Percentiles rank a stretch among this genome's conserved stretches.
These are phyloP conservation scores for Cartodere bifasciata DNA, from an alignment of 2,888 invertebrate genomes.

Conservation along the genomic window DNA sequence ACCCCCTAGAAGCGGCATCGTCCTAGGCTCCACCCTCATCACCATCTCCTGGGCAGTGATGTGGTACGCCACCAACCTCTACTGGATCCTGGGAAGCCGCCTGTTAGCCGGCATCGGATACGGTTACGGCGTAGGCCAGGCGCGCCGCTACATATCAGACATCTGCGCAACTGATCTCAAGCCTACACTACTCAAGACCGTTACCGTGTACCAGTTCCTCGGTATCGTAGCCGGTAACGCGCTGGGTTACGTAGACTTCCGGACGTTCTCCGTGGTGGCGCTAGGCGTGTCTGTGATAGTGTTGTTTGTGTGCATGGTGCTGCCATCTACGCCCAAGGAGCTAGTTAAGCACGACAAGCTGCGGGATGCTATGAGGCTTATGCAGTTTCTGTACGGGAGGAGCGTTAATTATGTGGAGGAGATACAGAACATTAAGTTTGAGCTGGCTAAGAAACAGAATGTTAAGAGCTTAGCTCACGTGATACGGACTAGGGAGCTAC, in stretches of 20 bases:
- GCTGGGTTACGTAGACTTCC: constrained; percentile 26
- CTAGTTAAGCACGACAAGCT: constrained; percentile 21
- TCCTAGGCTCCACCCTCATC: constrained; percentile 20
- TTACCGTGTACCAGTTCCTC: constrained; percentile 23
- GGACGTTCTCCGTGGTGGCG: constrained; percentile 22
- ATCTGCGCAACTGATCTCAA: constrained; percentile 21
- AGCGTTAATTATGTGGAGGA: constrained; percentile 20
- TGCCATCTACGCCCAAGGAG: constrained; percentile 28
- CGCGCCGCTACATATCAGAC: constrained; percentile 27
- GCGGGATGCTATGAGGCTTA: constrained; percentile 19
- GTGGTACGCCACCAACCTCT: constrained; percentile 28
- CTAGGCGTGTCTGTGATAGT: constrained; percentile 21
- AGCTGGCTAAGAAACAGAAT: constrained; percentile 10
- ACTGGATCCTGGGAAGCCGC: constrained; percentile 26
- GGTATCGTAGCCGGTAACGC: constrained; percentile 25
- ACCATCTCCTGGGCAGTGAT: constrained; percentile 29
- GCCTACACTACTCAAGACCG: constrained; percentile 18
- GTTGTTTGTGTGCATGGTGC: constrained; percentile 24
- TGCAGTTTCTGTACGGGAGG: constrained; percentile 24
- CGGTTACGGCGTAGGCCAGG: constrained; percentile 28
- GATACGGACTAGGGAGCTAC: constrained; percentile 15
- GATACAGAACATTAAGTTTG: constrained; percentile 16
- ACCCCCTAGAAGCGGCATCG: constrained; percentile 27
- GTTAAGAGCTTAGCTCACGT: constrained; percentile 17
- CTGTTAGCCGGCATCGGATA: constrained; percentile 28